phyloP scores from a whole-genome alignment of 2,113 vertebrate genomes.

The Neogale vison region DNA sequence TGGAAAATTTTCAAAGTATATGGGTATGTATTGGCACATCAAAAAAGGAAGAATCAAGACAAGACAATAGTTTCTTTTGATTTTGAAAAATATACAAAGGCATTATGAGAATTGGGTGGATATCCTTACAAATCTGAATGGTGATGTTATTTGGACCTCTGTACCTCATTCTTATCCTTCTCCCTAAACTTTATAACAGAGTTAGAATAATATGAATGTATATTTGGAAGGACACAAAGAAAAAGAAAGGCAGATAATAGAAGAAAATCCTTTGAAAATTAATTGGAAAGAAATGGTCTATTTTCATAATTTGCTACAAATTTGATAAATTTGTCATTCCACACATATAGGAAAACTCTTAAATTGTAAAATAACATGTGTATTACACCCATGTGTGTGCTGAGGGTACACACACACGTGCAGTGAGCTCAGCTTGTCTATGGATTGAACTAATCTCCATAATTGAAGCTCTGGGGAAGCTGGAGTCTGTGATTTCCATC shows the following conservation, averaged over 20 bases:
- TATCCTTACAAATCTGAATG: neutral
- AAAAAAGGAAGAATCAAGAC: neutral
- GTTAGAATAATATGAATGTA: conserved; percentile 8
- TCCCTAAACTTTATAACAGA: neutral
- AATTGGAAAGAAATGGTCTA: neutral
- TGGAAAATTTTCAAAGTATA: neutral
- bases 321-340: neutral
- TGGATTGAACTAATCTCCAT: conserved; percentile 58
- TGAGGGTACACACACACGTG: neutral
- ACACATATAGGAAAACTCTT: neutral
- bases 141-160: neutral
- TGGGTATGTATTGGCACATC: neutral
- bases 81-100: conserved; percentile 13
- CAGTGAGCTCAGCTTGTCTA: conserved; percentile 38
- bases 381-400: neutral
- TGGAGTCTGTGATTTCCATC: conserved; percentile 69
- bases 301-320: conserved; percentile 6
- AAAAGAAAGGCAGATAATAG: neutral
- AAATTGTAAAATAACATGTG: neutral
- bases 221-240: neutral
- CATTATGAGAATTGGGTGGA: neutral
- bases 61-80: neutral
- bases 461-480: conserved; percentile 62
- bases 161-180: neutral
- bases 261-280: neutral